phyloP scores from a whole-genome alignment of 2,797 vertebrate species.

The Acanthurus lineatus region DNA sequence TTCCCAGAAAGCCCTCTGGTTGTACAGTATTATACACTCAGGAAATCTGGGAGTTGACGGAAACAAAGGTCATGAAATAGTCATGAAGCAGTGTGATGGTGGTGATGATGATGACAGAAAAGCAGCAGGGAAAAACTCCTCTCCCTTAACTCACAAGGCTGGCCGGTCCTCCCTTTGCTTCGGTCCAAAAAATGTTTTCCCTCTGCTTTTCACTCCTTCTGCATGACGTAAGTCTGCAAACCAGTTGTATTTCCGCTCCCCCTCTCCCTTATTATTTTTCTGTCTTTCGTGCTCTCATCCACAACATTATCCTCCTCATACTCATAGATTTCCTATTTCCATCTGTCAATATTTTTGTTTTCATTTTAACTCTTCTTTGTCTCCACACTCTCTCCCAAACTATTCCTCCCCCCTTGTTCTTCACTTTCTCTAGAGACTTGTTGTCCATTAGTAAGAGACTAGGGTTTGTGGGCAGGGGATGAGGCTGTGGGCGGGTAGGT shows the following conservation, averaged over 20 bases:
- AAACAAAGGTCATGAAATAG: slow-evolving; percentile 77
- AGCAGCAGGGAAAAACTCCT: slow-evolving; percentile 56
- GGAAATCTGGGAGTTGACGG: slow-evolving; percentile 62
- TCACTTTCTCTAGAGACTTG: slow-evolving; percentile 75
- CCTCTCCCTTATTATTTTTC: slow-evolving; percentile 31
- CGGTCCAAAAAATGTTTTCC: slow-evolving; percentile 43
- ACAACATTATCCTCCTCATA: slow-evolving; percentile 33
- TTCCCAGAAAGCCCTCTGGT: slow-evolving; percentile 49
- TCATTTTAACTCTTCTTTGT: slow-evolving; percentile 14
- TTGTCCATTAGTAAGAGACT: slow-evolving; percentile 82
- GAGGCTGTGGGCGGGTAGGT: slow-evolving; percentile 42
- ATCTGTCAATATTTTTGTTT: slow-evolving; percentile 50
- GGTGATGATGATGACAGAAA: slow-evolving; percentile 70
- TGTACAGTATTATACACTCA: slow-evolving; percentile 50
- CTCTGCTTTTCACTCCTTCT: slow-evolving; percentile 30
- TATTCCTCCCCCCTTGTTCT: slow-evolving; percentile 9
- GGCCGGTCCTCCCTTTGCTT: slow-evolving; percentile 26
- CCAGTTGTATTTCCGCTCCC: slow-evolving; percentile 29
- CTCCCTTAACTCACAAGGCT: slow-evolving; percentile 23
- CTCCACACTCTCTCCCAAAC: slow-evolving; percentile 33
- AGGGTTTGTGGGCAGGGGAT: slow-evolving; percentile 43
- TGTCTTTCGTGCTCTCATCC: slow-evolving; percentile 36
- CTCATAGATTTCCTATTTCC: slow-evolving; percentile 53
- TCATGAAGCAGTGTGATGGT: slow-evolving; percentile 68
- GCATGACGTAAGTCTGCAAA: slow-evolving; percentile 59